Evolutionary conservation across 2,113 vertebrate species (phyloP).

Genomic region (Otolemur garnettii): DNA sequence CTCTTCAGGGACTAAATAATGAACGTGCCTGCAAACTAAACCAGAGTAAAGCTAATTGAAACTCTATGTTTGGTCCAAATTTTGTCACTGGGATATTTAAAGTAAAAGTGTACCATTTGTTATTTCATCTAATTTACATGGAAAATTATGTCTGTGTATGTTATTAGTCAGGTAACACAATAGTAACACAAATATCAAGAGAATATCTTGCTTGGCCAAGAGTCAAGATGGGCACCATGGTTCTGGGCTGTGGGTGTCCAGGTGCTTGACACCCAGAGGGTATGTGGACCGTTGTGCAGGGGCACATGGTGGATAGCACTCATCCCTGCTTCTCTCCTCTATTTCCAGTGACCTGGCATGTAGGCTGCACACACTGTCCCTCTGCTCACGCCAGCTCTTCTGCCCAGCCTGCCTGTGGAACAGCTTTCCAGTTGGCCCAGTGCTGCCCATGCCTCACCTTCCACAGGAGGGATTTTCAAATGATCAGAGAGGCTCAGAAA

Average conservation of each 20-base stretch:
- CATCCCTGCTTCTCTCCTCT: background rate
- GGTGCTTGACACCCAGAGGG: background rate
- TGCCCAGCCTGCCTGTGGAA: background rate
- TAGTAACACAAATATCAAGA: background rate
- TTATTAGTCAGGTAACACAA: background rate
- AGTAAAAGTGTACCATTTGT: background rate
- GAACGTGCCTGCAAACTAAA: conserved; percentile 5
- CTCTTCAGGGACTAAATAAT: background rate
- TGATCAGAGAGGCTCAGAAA: background rate
- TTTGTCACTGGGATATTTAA: conserved; percentile 30
- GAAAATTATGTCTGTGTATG: background rate
- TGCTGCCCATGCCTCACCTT: background rate
- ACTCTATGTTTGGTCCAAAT: background rate
- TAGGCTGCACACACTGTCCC: background rate
- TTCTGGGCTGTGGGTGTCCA: background rate
- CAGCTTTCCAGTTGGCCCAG: background rate
- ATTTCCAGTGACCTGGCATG: background rate
- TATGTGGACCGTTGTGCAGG: fast-evolving
- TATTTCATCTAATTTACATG: background rate
- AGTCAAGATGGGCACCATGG: background rate
- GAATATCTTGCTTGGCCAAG: background rate
- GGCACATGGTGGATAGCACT: background rate
- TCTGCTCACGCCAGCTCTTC: background rate
- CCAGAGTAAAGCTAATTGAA: background rate
- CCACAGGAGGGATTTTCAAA: background rate